Conservation (phyloP, 2,113 vertebrate genomes). For the crab-eating macaque (Macaca fascicularis) region T2T-MFA8v1.1 NC_088394.1:79725501-79726000, state of each 20-base stretch:
- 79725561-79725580: background rate
- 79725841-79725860: background rate
- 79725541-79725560: background rate
- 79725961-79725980: background rate
- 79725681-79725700: background rate
- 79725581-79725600: background rate
- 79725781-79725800: background rate
- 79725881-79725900: background rate
- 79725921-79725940: background rate
- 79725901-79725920: background rate
- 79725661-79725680: background rate
- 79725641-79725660: background rate
- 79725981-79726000: background rate
- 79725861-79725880: background rate
- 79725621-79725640: background rate
- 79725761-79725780: too few relatives aligned
- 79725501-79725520: background rate
- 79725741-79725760: background rate
- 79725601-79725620: background rate
- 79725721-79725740: background rate
- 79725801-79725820: background rate
- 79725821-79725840: background rate
- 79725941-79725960: rapidly evolving
- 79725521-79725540: background rate
- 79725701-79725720: background rate